A percentile compares a stretch with the other conserved stretches of the same genome.
Conservation (phyloP, 2,113 vertebrate genomes). For the Ictalurus punctatus region DNA sequence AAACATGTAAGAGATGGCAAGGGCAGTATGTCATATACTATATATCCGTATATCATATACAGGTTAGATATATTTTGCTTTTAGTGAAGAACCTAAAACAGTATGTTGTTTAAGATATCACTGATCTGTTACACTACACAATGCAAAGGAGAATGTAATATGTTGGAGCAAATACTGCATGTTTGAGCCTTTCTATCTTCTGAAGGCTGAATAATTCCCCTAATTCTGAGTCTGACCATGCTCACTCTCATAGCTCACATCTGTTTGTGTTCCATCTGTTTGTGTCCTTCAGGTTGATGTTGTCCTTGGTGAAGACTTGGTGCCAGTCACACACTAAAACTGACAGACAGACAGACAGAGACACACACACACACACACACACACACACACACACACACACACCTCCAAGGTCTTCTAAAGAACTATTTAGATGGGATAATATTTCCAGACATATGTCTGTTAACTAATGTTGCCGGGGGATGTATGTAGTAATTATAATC, state of each 20-base stretch:
- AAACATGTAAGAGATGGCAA: neutral
- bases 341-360: conserved; percentile 1
- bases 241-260: neutral
- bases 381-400: conserved; percentile 33
- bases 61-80: neutral
- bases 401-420: neutral
- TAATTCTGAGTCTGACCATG: conserved; percentile 5
- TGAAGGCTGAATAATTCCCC: neutral
- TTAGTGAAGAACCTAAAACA: neutral
- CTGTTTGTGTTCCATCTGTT: conserved; percentile 24
- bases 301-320: conserved; percentile 21
- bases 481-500: neutral
- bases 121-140: neutral
- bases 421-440: neutral
- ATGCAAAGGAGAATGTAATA: neutral
- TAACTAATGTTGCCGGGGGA: neutral
- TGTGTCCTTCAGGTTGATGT: conserved; percentile 24
- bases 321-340: conserved; percentile 19
- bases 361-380: conserved; percentile 5
- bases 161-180: neutral
- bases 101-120: neutral
- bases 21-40: neutral
- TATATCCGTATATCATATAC: neutral
- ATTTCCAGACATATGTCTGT: neutral
- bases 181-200: neutral